phyloP scores from a whole-genome alignment of 2,888 invertebrate genomes.

The Drosophila mimetica region DNA sequence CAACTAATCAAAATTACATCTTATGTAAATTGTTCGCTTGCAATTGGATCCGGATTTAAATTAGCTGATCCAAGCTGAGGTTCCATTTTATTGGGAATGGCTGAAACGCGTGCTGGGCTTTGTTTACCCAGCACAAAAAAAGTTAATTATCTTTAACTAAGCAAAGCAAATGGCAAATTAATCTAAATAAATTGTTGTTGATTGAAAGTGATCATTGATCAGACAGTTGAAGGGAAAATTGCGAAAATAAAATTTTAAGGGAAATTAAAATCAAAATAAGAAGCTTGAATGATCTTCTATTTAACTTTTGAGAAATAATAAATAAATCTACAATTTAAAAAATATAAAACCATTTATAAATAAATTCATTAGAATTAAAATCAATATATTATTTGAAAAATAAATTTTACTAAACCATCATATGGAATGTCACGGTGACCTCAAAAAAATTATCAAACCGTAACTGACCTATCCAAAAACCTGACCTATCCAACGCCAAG shows the following conservation, averaged over 20 bases:
- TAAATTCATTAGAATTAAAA: too few relatives aligned
- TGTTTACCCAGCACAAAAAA: conserved; percentile 8
- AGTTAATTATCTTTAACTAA: conserved; percentile 14
- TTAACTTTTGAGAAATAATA: not conserved
- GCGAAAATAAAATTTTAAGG: not conserved
- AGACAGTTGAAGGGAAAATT: not conserved
- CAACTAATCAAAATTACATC: conserved; percentile 41
- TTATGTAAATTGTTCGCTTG: conserved; percentile 34
- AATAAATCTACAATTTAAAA: too few relatives aligned
- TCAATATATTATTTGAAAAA: too few relatives aligned
- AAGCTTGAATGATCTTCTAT: not conserved
- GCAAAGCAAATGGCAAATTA: conserved; percentile 3
- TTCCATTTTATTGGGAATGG: conserved; percentile 2
- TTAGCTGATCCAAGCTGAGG: conserved; percentile 13
- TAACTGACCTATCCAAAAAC: conserved; percentile 34
- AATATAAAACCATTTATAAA: too few relatives aligned
- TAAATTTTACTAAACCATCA: not conserved
- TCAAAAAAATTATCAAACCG: conserved; percentile 3
- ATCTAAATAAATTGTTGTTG: conserved; percentile 3
- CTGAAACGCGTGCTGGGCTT: conserved; percentile 35
- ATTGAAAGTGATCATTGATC: not conserved
- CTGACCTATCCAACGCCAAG: conserved; percentile 32
- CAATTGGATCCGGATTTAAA: conserved; percentile 39
- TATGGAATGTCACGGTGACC: too few relatives aligned
- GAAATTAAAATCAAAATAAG: not conserved